Base-by-base conservation (phyloP, 2,888 invertebrate species). In the Liodrosophila aerea region DNA sequence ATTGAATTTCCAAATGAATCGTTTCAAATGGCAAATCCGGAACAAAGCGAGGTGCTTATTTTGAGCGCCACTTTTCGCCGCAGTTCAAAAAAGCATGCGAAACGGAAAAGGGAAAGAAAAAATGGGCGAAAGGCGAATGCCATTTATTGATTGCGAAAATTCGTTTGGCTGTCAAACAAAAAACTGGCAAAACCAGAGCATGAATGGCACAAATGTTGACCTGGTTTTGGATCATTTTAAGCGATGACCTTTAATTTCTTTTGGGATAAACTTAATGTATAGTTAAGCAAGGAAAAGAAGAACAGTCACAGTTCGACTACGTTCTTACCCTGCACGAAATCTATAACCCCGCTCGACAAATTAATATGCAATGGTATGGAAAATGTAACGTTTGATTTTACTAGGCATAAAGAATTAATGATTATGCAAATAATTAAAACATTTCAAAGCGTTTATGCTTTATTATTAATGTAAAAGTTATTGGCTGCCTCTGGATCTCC, bases 91-190 rank as follows among this genome's bases (percentile, higher is more conserved):
- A 27, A 36, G 8, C 30, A 29, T 43, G 18, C 13, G 30, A 45
- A 22, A 34, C 36, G 18, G 22, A 4, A 34, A 4, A 34, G 7
- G 13, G 8, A 46, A 7, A 13, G 4, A 34, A 12, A 36, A 13
- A 8, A 1, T 12, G 34, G 8, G 13, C 7, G 12, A 22, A 11
- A 46, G 11, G 11, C 8, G 1, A 82, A 68, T 60, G 58, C 75
- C 62, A 47, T 75, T 68, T 85, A 85, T 78, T 78, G 77, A 85
- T 82, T 78, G 78, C 52, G 37, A 44, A 61, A 75, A 66, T 61
- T 57, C 61, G 64, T 64, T 84, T 57, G 61, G 66, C 64, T 67
- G 78, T 67, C 78, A 67, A 77, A 67, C 60, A 64, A 74, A 62
- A n/a, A n/a, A n/a, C 58, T 51, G 53, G 43, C 60, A 78, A 59